Percentiles rank a stretch among this genome's conserved stretches.
Evolutionary conservation across 1,140 invertebrate genomes (phyloP).

Genomic region (Phenacoccus solenopsis): DNA sequence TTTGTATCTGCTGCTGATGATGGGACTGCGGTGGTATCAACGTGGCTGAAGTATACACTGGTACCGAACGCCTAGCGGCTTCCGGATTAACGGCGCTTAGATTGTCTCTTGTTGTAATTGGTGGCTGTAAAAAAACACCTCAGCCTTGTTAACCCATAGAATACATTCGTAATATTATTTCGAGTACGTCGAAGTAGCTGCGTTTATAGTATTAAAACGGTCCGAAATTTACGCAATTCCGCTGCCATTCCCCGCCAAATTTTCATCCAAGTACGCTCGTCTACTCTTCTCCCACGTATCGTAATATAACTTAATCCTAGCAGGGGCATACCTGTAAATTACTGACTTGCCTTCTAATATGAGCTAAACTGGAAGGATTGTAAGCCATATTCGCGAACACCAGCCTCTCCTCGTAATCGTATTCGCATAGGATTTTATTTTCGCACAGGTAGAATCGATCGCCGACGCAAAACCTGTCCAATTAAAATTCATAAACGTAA

Average conservation of each 20-base stretch:
- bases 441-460: constrained; percentile 92
- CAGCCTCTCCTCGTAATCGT: constrained; percentile 87
- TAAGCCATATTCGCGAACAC: constrained; percentile 82
- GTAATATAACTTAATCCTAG: neutral
- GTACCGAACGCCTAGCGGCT: neutral
- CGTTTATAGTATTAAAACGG: too few relatives aligned
- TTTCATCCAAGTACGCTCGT: too few relatives aligned
- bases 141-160: too few relatives aligned
- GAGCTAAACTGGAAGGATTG: constrained; percentile 69
- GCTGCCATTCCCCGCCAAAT: too few relatives aligned
- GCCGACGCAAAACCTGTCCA: constrained; percentile 82
- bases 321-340: constrained; percentile 32
- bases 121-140: constrained; percentile 4
- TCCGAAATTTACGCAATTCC: too few relatives aligned
- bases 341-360: constrained; percentile 63
- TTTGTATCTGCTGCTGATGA: constrained; percentile 1
- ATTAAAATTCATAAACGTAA: neutral
- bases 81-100: neutral
- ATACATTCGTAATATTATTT: too few relatives aligned
- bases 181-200: too few relatives aligned
- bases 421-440: constrained; percentile 94
- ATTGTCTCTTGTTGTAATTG: constrained; percentile 10
- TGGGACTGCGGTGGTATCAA: neutral
- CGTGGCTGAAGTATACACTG: constrained; percentile 13
- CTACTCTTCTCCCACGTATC: too few relatives aligned